Evolutionary conservation across 23 tunicate species (phyloP), one percentile per base, ranked within the genome.

Genomic region (Styela plicata): DNA sequence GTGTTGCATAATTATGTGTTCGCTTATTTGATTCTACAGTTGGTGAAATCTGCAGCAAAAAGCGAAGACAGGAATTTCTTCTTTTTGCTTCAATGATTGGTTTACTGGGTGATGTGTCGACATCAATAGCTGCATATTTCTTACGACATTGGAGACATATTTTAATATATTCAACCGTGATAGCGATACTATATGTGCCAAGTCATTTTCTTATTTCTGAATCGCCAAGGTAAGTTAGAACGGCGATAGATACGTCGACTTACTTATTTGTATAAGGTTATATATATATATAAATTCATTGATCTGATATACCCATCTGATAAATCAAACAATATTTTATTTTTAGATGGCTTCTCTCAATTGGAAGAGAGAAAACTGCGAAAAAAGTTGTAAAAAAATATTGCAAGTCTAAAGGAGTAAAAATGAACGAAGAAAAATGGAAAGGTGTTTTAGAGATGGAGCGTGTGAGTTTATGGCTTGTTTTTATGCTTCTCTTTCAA

Each of bases 341-440:
- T 67, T 18, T 67, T 23, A 89, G 94, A 79, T 89, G 88, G 88
- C 79, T 85, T 0, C 53, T 89, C 0, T 82, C 89, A 21, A 44
- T 34, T 21, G 94, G 85, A 33, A 63, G 74, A 63, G 79, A 79
- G 10, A 73, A 73, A 28, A 69, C 70, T 31, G 94, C 94, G 24
- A 79, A 70, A 31, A 70, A 2, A 27, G 73, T 89, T 20, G 80
- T 89, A 10, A 77, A 70, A 73, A 84, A 34, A 37, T 89, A 36
- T 84, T 89, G 77, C 35, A 53, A 79, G 26, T 79, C 85, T 17
- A 89, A 85, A 3, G 62, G 63, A 2, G 18, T 0, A 29, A 28
- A 31, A 33, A 34, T 89, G 3, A 30, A 31, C 2, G 89, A 89
- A 22, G 82, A 73, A 64, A 67, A 79, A 2, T 89, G 94, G 94